Conservation (phyloP, 1,140 invertebrate genomes). For the Drosophila takahashii region DNA sequence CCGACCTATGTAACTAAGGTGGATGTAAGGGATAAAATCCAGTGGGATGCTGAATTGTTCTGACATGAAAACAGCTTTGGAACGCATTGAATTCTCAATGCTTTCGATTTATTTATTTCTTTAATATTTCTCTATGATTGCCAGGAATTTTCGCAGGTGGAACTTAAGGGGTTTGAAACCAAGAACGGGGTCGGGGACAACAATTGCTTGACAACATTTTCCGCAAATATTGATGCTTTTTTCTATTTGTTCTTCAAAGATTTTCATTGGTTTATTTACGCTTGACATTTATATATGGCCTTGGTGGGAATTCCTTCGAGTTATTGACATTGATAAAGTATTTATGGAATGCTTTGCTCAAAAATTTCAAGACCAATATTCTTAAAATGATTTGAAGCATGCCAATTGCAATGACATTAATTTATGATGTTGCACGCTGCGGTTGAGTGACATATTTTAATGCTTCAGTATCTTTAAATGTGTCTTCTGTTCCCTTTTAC, state of each 20-base stretch:
- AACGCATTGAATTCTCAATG: conserved; percentile 23
- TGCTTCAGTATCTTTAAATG: too few relatives aligned
- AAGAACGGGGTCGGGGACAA: neutral
- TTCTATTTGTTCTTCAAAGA: conserved; percentile 42
- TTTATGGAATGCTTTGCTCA: conserved; percentile 13
- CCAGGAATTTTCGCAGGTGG: conserved; percentile 23
- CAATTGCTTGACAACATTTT: conserved; percentile 51
- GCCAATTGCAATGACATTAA: neutral
- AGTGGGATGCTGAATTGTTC: conserved; percentile 24
- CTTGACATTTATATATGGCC: conserved; percentile 51
- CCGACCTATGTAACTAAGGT: conserved; percentile 10
- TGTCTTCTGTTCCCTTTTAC: too few relatives aligned
- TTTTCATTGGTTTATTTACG: conserved; percentile 46
- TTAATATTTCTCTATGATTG: conserved; percentile 12
- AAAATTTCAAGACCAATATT: conserved; percentile 5
- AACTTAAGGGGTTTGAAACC: conserved; percentile 21
- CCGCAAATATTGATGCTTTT: conserved; percentile 54
- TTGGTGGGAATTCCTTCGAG: conserved; percentile 34
- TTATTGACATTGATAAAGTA: conserved; percentile 38
- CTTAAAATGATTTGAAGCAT: neutral
- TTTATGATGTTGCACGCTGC: too few relatives aligned
- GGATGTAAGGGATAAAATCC: conserved; percentile 10
- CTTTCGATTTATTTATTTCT: conserved; percentile 43
- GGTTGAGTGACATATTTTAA: too few relatives aligned
- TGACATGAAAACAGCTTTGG: conserved; percentile 12